Conservation (phyloP, 2,113 vertebrate genomes). For the Petaurus breviceps region DNA sequence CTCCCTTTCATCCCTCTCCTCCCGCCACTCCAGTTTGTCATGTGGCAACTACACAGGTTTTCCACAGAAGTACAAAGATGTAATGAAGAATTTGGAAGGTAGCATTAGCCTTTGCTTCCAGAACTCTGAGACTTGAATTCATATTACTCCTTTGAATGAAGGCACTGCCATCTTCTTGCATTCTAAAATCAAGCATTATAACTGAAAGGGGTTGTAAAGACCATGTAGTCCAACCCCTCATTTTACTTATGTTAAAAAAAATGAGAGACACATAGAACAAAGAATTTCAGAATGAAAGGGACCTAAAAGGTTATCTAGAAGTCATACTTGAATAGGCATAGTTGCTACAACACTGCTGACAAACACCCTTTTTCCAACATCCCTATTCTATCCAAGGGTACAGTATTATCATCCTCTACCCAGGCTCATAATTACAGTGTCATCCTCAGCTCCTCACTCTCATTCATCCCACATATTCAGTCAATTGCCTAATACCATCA, state of each 20-base stretch:
- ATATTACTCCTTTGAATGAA: neutral
- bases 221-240: neutral
- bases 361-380: neutral
- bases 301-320: neutral
- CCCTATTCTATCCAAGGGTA: neutral
- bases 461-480: too few species aligned
- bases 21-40: neutral
- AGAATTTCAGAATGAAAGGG: neutral
- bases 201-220: neutral
- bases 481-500: too few species aligned
- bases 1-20: neutral
- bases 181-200: neutral
- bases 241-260: neutral
- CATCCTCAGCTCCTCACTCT: neutral
- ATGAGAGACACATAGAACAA: neutral
- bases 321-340: neutral
- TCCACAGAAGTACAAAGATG: neutral
- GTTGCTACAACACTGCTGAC: neutral
- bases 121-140: neutral
- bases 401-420: neutral
- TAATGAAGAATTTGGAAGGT: neutral
- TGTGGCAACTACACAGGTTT: neutral
- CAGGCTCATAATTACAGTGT: neutral
- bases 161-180: neutral
- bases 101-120: neutral